phyloP scores from a whole-genome alignment of 2,888 invertebrate species.

The Gastrophysa polygoni region DNA sequence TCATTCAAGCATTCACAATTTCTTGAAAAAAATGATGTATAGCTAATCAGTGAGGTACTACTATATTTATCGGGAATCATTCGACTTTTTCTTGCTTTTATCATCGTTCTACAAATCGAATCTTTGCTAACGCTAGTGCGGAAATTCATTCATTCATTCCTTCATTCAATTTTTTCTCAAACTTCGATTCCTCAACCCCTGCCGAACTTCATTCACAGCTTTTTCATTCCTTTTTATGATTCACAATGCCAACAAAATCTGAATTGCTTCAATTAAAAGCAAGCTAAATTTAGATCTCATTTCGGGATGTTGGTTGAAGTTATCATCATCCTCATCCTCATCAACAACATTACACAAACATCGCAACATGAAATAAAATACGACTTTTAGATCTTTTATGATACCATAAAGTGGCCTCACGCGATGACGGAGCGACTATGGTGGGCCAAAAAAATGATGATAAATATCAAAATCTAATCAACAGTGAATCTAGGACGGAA shows the following conservation, averaged over 20 bases:
- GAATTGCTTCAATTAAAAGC: neutral
- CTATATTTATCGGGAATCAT: too few relatives aligned
- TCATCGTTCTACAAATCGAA: too few relatives aligned
- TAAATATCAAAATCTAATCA: neutral
- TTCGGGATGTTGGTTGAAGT: neutral
- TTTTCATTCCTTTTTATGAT: neutral
- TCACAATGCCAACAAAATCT: neutral
- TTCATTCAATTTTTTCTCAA: too few relatives aligned
- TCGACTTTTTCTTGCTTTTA: too few relatives aligned
- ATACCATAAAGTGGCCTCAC: slow-evolving; percentile 9
- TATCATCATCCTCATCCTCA: neutral
- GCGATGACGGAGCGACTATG: neutral
- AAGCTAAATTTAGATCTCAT: neutral
- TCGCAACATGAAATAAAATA: neutral
- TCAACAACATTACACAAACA: neutral
- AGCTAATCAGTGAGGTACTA: too few relatives aligned
- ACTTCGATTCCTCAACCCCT: too few relatives aligned
- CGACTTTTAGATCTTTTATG: slow-evolving; percentile 7
- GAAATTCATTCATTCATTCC: too few relatives aligned
- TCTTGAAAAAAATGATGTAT: too few relatives aligned
- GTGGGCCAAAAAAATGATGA: neutral
- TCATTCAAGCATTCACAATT: too few relatives aligned
- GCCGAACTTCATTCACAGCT: too few relatives aligned
- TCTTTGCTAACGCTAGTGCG: too few relatives aligned
- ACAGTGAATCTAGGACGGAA: neutral